Conservation (phyloP, 1,140 invertebrate species). For the Zelostemma sp. region DNA sequence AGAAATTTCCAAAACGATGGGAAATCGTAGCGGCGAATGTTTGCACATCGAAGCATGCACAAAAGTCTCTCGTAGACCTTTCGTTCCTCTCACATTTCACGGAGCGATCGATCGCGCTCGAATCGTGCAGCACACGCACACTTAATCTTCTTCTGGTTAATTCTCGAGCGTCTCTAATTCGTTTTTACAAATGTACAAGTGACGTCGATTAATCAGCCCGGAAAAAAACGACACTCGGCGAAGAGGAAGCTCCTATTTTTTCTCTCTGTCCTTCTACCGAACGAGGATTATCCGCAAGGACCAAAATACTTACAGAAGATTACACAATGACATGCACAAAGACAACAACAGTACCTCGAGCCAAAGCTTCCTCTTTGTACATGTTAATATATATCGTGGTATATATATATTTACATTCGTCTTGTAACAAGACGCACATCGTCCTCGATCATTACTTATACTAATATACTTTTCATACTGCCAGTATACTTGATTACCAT, state of each 20-base stretch:
- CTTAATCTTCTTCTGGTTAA: background rate
- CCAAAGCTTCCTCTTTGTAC: conserved; percentile 49
- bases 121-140: background rate
- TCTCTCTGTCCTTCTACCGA: background rate
- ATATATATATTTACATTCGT: conserved; percentile 1
- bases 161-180: background rate
- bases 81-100: background rate
- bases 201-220: no score
- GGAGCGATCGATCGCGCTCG: background rate
- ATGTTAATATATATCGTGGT: conserved; percentile 10
- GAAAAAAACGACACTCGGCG: conserved; percentile 3
- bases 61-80: no score
- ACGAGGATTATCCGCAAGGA: background rate
- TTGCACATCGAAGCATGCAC: no score
- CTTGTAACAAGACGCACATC: conserved; percentile 14
- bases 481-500: conserved; percentile 26
- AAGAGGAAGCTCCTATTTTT: conserved; percentile 9
- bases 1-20: no score
- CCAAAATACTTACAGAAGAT: background rate
- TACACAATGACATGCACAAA: conserved; percentile 12
- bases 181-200: no score
- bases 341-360: conserved; percentile 17
- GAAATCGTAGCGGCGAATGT: no score
- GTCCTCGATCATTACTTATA: conserved; percentile 14
- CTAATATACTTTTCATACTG: background rate